phyloP scores from a whole-genome alignment of 2,113 vertebrate genomes.

The Carassius auratus region DNA sequence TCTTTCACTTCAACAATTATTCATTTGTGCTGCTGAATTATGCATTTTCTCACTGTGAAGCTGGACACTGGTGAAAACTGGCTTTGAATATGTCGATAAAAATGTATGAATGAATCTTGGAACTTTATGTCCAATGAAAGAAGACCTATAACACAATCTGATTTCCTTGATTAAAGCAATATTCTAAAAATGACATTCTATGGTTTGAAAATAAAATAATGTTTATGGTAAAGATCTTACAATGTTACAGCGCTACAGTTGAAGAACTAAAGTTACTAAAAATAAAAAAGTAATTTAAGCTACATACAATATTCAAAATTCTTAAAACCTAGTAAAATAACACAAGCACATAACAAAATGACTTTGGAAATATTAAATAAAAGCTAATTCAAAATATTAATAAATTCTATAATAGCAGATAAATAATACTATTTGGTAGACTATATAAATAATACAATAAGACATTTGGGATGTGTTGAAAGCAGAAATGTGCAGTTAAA shows the following conservation, averaged over 20 bases:
- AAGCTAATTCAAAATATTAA: too few relatives aligned
- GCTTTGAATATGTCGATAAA: neutral
- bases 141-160: neutral
- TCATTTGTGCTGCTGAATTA: slow-evolving; percentile 11
- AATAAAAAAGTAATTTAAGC: too few relatives aligned
- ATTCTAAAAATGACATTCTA: neutral
- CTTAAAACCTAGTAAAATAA: too few relatives aligned
- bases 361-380: too few relatives aligned
- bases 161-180: neutral
- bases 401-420: too few relatives aligned
- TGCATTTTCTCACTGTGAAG: slow-evolving; percentile 20
- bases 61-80: neutral
- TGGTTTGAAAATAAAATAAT: neutral
- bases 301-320: too few relatives aligned
- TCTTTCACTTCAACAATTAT: slow-evolving; percentile 17
- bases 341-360: too few relatives aligned
- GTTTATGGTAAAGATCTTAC: neutral
- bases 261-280: too few relatives aligned
- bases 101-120: slow-evolving; percentile 29
- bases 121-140: neutral
- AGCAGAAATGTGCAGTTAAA: too few relatives aligned
- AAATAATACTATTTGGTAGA: too few relatives aligned
- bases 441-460: too few relatives aligned
- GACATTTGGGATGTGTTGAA: too few relatives aligned
- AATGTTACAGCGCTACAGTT: neutral